Evolutionary conservation across 2,113 vertebrate genomes (phyloP).

Genomic region (Cyphomyrus discorhynchus): DNA sequence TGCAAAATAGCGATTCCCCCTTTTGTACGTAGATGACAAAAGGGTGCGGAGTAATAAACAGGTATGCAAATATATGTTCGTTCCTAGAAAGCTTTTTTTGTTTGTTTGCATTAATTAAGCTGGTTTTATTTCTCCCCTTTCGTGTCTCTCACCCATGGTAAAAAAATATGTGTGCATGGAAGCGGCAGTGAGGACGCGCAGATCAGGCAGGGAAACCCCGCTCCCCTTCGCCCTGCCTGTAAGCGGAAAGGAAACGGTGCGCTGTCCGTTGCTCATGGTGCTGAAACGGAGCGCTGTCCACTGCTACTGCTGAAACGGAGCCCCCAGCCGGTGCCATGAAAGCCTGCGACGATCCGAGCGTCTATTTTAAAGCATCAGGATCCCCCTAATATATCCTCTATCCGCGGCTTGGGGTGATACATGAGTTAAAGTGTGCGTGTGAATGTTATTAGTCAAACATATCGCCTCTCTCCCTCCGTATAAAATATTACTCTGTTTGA

Average conservation of each 20-base stretch:
- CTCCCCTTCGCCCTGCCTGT: slow-evolving; percentile 20
- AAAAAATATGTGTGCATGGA: slow-evolving; percentile 39
- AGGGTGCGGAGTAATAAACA: slow-evolving; percentile 1
- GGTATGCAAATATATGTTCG: not conserved
- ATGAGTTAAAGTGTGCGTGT: slow-evolving; percentile 27
- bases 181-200: slow-evolving; percentile 47
- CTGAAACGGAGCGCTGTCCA: slow-evolving; percentile 57
- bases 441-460: slow-evolving; percentile 43
- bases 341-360: slow-evolving; percentile 18
- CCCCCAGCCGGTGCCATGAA: slow-evolving; percentile 50
- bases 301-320: slow-evolving; percentile 52
- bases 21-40: not conserved
- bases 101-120: slow-evolving; percentile 17
- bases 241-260: slow-evolving; percentile 3
- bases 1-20: slow-evolving; percentile 15
- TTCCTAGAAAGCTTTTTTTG: not conserved
- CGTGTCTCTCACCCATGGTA: slow-evolving; percentile 28
- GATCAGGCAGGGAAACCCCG: slow-evolving; percentile 65
- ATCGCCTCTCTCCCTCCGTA: slow-evolving; percentile 11
- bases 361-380: slow-evolving; percentile 37
- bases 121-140: not conserved
- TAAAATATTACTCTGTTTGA: slow-evolving; percentile 43
- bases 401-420: not conserved
- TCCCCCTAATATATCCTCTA: slow-evolving; percentile 22
- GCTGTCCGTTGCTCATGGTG: slow-evolving; percentile 57